These are phyloP conservation scores for Trematomus loennbergii DNA, from an alignment of 2,113 vertebrate genomes.

Conservation along the genomic window DNA sequence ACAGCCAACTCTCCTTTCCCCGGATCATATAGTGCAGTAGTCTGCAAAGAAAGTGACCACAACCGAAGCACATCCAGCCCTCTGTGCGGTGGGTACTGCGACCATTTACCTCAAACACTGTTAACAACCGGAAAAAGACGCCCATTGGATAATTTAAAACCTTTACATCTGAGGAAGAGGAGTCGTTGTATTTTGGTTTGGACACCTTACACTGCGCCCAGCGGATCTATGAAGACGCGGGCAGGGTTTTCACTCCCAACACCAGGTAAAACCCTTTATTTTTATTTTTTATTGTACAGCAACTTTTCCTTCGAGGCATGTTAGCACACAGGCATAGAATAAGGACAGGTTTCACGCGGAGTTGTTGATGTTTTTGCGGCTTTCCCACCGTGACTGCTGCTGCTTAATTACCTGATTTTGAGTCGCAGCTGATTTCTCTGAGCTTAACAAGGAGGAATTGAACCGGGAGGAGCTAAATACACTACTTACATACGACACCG, in stretches of 20 bases:
- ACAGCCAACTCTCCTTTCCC: constrained; percentile 40
- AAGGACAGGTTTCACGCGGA: neutral
- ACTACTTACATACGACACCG: constrained; percentile 18
- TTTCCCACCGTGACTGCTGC: constrained; percentile 11
- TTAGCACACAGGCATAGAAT: neutral
- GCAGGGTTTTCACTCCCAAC: constrained; percentile 36
- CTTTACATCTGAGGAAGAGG: neutral
- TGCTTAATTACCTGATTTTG: constrained; percentile 51
- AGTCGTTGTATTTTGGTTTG: constrained; percentile 2
- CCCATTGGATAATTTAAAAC: neutral
- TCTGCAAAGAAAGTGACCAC: constrained; percentile 67
- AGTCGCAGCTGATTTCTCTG: constrained; percentile 65
- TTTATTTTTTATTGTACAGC: neutral
- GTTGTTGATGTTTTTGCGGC: neutral
- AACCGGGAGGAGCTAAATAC: constrained; percentile 30
- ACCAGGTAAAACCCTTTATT: constrained; percentile 60
- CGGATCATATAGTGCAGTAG: constrained; percentile 75
- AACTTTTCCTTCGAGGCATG: neutral
- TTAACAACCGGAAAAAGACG: constrained; percentile 5
- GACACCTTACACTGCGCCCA: constrained; percentile 36
- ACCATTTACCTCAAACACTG: constrained; percentile 12
- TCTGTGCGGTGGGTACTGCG: constrained; percentile 12
- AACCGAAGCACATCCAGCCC: constrained; percentile 41
- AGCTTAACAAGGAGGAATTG: constrained; percentile 42
- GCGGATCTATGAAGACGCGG: constrained; percentile 73